Evolutionary conservation across 2,113 vertebrate genomes (phyloP).

Genomic region (Neogobius melanostomus): DNA sequence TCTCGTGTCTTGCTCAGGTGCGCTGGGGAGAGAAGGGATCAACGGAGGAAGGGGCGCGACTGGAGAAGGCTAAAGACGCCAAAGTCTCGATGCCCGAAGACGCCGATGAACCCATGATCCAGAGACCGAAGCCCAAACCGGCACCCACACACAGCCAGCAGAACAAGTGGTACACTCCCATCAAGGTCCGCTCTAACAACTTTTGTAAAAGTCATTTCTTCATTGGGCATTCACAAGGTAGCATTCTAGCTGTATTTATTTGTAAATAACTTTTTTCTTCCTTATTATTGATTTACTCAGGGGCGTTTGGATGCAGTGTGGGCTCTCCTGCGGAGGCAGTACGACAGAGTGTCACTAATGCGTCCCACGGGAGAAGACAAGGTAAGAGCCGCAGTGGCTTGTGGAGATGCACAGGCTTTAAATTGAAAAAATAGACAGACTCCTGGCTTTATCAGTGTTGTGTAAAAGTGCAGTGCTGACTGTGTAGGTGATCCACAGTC

Average conservation of each 20-base stretch:
- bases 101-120: conserved; percentile 75
- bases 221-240: background rate
- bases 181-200: conserved; percentile 81
- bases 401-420: background rate
- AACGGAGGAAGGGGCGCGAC: conserved; percentile 92
- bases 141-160: conserved; percentile 70
- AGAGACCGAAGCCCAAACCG: conserved; percentile 68
- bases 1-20: conserved; percentile 75
- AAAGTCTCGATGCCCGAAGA: conserved; percentile 87
- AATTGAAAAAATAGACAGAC: too few species aligned
- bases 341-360: conserved; percentile 95
- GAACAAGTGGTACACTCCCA: conserved; percentile 95
- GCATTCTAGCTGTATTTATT: background rate
- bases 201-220: background rate
- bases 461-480: too few species aligned
- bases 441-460: too few species aligned
- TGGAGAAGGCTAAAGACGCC: conserved; percentile 96
- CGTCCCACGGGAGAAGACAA: conserved; percentile 88
- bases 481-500: too few species aligned
- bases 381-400: conserved; percentile 68
- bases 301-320: conserved; percentile 91
- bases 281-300: conserved; percentile 53
- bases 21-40: conserved; percentile 98
- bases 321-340: conserved; percentile 88
- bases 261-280: background rate